Evolutionary conservation across 2,888 invertebrate genomes (phyloP), one percentile per base, ranked within the genome.

Genomic region (Calephelis perditalis): DNA sequence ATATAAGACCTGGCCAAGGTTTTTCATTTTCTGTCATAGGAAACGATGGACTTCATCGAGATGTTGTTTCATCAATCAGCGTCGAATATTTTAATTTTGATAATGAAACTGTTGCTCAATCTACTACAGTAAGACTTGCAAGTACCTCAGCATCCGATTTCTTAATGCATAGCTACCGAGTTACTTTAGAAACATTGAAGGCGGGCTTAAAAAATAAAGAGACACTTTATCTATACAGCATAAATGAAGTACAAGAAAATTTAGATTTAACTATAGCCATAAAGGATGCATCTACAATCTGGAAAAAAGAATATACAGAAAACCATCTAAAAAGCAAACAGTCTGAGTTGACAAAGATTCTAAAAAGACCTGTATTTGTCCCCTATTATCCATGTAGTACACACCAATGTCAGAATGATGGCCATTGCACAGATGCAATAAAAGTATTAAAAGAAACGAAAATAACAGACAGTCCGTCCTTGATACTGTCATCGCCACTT

Each of bases 1-100:
- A 93, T 70, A 93, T 95, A 63, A 94, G 93, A 66, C 94, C 95
- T 56, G 93, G 93, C 35, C 92, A 94, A 76, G 95, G 95, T 8
- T 95, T 95, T 75, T 94, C 95, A 0, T 92, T 98, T 71, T 95
- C 94, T 43, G 93, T 98, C 0, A 93, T 94, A 8, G 98, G 98
- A 1, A 97, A 96, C 78, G 99, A 99, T 82, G 98, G 98, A 0
- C 93, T 94, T 69, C 97, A 97, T 76, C 92, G 92, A 61, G 95
- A 96, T 81, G 98, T 98, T 0, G 88, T 94, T n/a, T 98, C 98
- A 1, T 95, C 95, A 7, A 94, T 97, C 4, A 95, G 95, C 6
- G 93, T 98, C 0, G 95, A 96, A 76, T 97, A 97, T 74, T 90
- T 95, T 58, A 91, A 92, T 4, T 96, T 97, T 76, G 94, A 95